These are phyloP conservation scores for Heliconius hortense DNA, from an alignment of 2,888 invertebrate species.

Conservation along the genomic window DNA sequence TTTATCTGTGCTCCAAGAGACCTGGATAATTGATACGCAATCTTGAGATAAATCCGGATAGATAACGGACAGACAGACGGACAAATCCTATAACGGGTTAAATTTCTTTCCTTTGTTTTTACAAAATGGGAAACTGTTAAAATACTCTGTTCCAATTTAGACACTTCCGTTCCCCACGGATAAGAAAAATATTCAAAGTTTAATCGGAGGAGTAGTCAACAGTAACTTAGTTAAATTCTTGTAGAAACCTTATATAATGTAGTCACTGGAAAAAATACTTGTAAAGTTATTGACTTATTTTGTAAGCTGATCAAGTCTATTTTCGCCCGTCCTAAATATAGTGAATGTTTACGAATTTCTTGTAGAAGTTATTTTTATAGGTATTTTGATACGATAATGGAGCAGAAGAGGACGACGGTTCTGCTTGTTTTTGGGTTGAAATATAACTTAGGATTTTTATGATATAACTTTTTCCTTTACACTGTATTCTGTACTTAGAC, in stretches of 20 bases:
- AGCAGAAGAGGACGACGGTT: background rate
- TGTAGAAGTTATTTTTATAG: background rate
- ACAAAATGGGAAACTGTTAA: no score
- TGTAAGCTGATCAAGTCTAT: background rate
- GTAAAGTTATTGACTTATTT: conserved; percentile 1
- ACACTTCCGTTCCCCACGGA: background rate
- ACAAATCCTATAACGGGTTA: no score
- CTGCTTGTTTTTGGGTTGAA: background rate
- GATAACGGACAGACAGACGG: no score
- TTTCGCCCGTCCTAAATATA: background rate
- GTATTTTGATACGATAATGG: background rate
- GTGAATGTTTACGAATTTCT: background rate
- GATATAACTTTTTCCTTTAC: background rate
- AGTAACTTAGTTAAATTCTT: background rate
- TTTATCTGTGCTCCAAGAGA: no score
- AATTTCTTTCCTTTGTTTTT: no score
- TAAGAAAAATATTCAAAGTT: background rate
- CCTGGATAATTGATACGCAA: no score
- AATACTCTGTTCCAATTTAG: background rate
- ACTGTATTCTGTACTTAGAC: no score
- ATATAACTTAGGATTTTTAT: background rate
- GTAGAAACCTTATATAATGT: background rate
- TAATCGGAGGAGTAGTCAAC: background rate
- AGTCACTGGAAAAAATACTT: background rate
- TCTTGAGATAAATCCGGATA: no score